Percentiles rank a stretch among this genome's conserved stretches.
Evolutionary conservation across 2,888 invertebrate species (phyloP).

Genomic region (Willowsia nigromaculata): DNA sequence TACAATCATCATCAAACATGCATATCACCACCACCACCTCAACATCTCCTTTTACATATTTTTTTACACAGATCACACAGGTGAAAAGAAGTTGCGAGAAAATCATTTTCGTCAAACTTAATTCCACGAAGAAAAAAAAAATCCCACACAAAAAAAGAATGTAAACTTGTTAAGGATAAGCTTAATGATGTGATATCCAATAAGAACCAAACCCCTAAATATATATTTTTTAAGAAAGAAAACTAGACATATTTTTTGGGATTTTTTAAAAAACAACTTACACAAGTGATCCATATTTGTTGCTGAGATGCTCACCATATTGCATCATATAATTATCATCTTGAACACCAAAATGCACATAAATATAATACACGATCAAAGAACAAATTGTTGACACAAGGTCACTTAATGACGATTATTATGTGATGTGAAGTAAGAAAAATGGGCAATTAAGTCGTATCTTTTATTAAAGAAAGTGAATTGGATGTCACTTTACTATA

Average conservation of each 20-base stretch:
- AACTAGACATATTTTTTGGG: not conserved
- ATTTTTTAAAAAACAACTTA: not conserved
- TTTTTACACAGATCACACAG: not conserved
- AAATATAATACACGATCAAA: not conserved
- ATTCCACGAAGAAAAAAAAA: conserved; percentile 61
- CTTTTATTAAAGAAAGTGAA: too few relatives aligned
- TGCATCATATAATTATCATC: not conserved
- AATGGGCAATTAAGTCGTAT: too few relatives aligned
- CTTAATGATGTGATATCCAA: not conserved
- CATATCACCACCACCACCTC: conserved; percentile 5
- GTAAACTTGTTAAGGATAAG: not conserved
- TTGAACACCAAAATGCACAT: not conserved
- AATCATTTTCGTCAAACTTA: conserved; percentile 33
- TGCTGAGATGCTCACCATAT: not conserved
- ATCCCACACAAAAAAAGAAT: conserved; percentile 47
- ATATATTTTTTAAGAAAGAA: not conserved
- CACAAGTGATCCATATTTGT: not conserved
- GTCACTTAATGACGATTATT: too few relatives aligned
- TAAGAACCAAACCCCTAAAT: not conserved
- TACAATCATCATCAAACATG: not conserved
- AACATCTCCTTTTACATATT: not conserved
- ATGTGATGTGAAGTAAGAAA: too few relatives aligned
- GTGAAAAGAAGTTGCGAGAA: not conserved
- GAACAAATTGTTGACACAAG: not conserved
- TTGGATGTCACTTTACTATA: too few relatives aligned